These are phyloP conservation scores for Helicoverpa assulta DNA, from an alignment of 2,888 invertebrate genomes.

Conservation along the genomic window DNA sequence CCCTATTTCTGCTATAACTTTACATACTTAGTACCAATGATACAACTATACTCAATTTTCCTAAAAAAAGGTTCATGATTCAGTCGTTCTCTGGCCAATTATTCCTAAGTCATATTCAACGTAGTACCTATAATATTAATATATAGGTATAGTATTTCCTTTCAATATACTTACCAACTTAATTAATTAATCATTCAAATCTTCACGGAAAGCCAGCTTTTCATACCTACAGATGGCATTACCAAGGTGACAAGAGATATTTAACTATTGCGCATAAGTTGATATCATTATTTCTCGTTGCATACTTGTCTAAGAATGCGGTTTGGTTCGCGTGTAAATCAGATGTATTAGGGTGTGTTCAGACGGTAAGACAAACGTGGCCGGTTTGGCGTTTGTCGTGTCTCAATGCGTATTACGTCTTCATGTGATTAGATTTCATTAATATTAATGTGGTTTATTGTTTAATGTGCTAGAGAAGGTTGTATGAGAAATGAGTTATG, in stretches of 20 bases:
- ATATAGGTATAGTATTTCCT: too few relatives aligned
- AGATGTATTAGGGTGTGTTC: conserved; percentile 41
- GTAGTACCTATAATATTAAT: too few relatives aligned
- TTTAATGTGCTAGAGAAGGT: not conserved
- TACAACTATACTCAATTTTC: too few relatives aligned
- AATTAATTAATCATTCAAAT: conserved; percentile 11
- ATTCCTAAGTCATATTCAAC: too few relatives aligned
- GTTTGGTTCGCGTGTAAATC: conserved; percentile 46
- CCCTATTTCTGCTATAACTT: too few relatives aligned
- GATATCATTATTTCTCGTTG: conserved; percentile 48
- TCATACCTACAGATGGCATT: conserved; percentile 27
- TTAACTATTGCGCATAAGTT: conserved; percentile 23
- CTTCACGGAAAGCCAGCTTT: conserved; percentile 23
- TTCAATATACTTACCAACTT: too few relatives aligned
- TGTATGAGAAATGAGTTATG: not conserved
- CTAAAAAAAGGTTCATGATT: too few relatives aligned
- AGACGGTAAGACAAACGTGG: conserved; percentile 32
- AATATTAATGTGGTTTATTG: conserved; percentile 23
- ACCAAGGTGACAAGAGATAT: conserved; percentile 28
- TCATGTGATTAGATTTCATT: conserved; percentile 7
- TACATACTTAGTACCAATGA: too few relatives aligned
- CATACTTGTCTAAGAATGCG: conserved; percentile 55
- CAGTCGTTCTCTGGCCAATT: too few relatives aligned
- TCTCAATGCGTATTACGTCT: conserved; percentile 10
- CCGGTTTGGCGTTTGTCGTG: conserved; percentile 13